Conservation (phyloP, 2,797 vertebrate genomes). For the Sus cebifrons region DNA sequence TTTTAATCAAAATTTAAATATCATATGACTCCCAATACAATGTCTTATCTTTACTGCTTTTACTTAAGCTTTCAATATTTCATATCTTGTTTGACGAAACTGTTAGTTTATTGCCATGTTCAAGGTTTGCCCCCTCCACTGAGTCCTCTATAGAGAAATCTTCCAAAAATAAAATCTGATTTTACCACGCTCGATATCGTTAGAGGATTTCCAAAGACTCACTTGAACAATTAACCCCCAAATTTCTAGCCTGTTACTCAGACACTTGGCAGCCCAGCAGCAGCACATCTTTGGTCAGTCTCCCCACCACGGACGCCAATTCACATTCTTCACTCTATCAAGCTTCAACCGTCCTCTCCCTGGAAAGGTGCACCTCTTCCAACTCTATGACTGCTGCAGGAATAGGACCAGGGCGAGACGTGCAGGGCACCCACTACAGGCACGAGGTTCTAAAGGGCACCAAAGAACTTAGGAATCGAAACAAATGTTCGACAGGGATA, state of each 20-base stretch:
- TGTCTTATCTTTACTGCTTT: slow-evolving; percentile 15
- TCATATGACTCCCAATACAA: neutral
- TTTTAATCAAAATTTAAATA: neutral
- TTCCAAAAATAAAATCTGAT: slow-evolving; percentile 59
- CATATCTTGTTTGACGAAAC: neutral
- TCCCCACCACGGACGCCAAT: neutral
- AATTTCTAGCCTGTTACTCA: neutral
- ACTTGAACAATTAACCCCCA: neutral
- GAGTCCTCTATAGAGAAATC: neutral
- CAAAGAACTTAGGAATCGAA: neutral
- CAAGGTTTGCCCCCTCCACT: neutral
- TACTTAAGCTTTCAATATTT: slow-evolving; percentile 21
- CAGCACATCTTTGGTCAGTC: neutral
- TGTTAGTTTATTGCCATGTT: neutral
- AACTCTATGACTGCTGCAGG: neutral
- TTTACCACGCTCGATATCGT: neutral
- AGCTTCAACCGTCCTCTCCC: neutral
- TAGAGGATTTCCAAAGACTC: neutral
- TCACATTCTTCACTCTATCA: neutral
- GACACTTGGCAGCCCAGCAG: neutral
- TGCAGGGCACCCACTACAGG: neutral
- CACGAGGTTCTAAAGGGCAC: neutral
- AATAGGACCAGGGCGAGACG: neutral
- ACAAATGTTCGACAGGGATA: slow-evolving; percentile 8
- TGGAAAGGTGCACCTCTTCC: neutral